Evolutionary conservation across 2,113 vertebrate species (phyloP).

Genomic region (Cettia cetti): DNA sequence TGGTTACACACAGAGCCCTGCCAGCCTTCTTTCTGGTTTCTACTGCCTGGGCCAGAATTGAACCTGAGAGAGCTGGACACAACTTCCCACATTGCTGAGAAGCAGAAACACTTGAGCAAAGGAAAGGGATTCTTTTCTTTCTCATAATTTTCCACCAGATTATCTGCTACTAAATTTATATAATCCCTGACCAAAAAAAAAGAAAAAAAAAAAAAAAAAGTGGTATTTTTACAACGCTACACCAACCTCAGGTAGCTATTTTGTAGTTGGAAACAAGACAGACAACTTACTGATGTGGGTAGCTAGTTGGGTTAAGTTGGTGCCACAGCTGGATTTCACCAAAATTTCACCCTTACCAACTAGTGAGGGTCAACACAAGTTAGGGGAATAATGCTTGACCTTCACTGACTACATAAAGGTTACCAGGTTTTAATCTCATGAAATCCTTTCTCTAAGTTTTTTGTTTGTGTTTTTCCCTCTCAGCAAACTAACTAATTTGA

Average conservation of each 20-base stretch:
- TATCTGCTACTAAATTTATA: not conserved
- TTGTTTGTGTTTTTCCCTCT: not conserved
- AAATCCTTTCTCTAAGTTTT: not conserved
- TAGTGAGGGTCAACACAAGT: not conserved
- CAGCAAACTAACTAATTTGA: not conserved
- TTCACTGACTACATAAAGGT: not conserved
- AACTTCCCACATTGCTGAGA: not conserved
- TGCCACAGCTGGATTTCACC: not conserved
- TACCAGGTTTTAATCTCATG: not conserved
- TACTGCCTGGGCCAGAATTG: not conserved
- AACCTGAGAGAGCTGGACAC: not conserved
- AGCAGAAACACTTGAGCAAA: not conserved
- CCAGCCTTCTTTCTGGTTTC: constrained; percentile 24
- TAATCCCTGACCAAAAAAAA: not conserved
- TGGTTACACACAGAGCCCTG: not conserved
- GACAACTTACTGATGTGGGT: not conserved
- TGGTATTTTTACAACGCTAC: not conserved
- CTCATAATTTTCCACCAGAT: not conserved
- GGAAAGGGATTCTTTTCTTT: not conserved
- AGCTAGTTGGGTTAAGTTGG: not conserved
- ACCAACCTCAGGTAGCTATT: not conserved
- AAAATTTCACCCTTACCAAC: not conserved
- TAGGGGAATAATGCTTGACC: not conserved
- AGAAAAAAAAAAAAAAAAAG: not conserved
- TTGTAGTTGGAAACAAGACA: not conserved